Evolutionary conservation across 2,888 invertebrate genomes (phyloP).

Genomic region (Entomobrya proxima): DNA sequence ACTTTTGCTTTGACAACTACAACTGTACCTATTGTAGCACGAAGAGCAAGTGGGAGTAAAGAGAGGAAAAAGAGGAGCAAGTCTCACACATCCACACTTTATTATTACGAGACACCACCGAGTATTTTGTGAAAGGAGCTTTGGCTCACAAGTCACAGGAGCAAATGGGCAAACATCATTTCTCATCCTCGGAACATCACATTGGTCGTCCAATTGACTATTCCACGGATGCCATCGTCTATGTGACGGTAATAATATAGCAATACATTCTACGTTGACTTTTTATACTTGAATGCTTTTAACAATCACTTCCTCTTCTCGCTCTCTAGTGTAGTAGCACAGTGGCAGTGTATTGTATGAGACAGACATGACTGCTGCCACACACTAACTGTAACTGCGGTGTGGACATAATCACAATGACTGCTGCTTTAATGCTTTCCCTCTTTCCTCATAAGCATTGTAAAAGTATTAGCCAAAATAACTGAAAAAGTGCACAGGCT

Average conservation of each 20-base stretch:
- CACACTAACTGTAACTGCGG: neutral
- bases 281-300: constrained; percentile 29
- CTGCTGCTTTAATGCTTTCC: too few species aligned
- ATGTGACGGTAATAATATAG: constrained; percentile 76
- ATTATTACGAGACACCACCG: constrained; percentile 23
- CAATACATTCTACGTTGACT: constrained; percentile 30
- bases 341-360: too few species aligned
- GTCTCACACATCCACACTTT: constrained; percentile 19
- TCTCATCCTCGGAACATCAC: constrained; percentile 71
- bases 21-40: neutral
- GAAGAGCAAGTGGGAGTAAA: neutral
- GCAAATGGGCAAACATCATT: constrained; percentile 74
- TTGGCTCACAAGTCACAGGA: constrained; percentile 54
- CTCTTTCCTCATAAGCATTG: constrained; percentile 22
- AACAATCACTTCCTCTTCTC: constrained; percentile 16
- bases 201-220: constrained; percentile 75
- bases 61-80: neutral
- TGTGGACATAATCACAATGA: constrained; percentile 4
- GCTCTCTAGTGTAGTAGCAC: neutral
- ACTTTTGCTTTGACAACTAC: neutral
- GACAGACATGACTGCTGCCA: neutral
- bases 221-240: constrained; percentile 77
- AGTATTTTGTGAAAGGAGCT: constrained; percentile 26
- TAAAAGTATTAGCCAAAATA: constrained; percentile 45
- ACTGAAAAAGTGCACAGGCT: constrained; percentile 34